Evolutionary conservation across 2,888 invertebrate genomes (phyloP), one percentile per base, ranked within the genome.

Genomic region (Erebia epiphron): DNA sequence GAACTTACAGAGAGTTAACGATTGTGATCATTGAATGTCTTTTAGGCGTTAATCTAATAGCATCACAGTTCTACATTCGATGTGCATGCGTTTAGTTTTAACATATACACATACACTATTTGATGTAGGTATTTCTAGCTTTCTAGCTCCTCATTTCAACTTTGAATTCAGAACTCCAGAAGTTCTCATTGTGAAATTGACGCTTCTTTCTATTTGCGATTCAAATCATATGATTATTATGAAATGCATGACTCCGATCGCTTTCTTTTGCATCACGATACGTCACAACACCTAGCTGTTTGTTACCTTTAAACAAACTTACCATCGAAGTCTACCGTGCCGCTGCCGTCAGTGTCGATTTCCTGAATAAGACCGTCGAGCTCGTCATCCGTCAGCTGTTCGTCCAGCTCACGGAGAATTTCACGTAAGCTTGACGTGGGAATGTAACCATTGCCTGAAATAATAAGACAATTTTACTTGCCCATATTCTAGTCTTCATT

Each of bases 281-380:
- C 10, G 16, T 54, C 54, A 16, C 54, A 54, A 54, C 50, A 8
- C 14, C 14, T n/a, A 35, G 35, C 35, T 50, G 50, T 50, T n/a
- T 50, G 50, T 8, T n/a, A n/a, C 50, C 50, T 14, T 14, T 26
- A 58, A 46, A 21, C 18, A 14, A 57, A 52, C 62, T 68, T 91
- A 99, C 99, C 99, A 95, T 99, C 99, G 90, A 99, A 99, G 94
- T 99, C 99, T 82, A 99, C 99, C 76, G 99, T 99, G 83, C 99
- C 99, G 82, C 98, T 99, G 84, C 99, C 98, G 91, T 99, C 99
- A 62, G 98, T 98, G 92, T 99, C 99, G 83, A 99, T 99, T 94
- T 99, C 99, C 86, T 98, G 97, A 89, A 99, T 99, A 96, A 99
- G 98, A 90, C 97, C 97, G 84, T 99, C 98, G 85, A 99, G 95